phyloP scores from a whole-genome alignment of 2,888 invertebrate genomes.

The Andrena camellia region DNA sequence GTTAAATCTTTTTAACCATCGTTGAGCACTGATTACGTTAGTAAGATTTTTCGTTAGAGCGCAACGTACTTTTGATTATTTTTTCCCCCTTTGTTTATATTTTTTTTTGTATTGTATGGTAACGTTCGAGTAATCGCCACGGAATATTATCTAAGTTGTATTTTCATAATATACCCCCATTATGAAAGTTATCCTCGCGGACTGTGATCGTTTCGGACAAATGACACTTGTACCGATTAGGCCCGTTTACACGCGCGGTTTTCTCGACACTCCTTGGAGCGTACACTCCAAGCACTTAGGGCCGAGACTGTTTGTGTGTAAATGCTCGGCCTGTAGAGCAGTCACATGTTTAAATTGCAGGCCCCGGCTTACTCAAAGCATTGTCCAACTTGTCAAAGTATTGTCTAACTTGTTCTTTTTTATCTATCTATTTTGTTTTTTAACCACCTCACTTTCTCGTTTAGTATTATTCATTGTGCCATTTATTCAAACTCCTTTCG shows the following conservation, averaged over 20 bases:
- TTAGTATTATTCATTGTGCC: conserved; percentile 76
- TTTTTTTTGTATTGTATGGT: conserved; percentile 39
- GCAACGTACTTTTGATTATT: conserved; percentile 62
- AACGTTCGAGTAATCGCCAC: conserved; percentile 45
- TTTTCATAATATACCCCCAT: conserved; percentile 55
- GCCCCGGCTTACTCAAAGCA: too few species aligned
- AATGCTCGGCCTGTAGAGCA: too few species aligned
- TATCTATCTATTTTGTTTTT: conserved; percentile 10
- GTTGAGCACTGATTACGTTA: conserved; percentile 73
- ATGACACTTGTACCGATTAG: conserved; percentile 46
- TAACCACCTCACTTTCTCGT: conserved; percentile 45
- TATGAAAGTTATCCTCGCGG: conserved; percentile 62
- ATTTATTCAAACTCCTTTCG: conserved; percentile 64
- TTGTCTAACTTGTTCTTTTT: conserved; percentile 50
- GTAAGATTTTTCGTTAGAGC: conserved; percentile 71
- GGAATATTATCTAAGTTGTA: conserved; percentile 46
- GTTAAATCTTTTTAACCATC: conserved; percentile 78
- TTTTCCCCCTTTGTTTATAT: conserved; percentile 47
- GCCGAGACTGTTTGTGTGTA: too few species aligned
- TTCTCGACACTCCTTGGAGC: too few species aligned
- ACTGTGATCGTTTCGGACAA: conserved; percentile 72
- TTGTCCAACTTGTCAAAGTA: too few species aligned
- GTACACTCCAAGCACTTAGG: too few species aligned
- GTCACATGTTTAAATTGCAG: too few species aligned
- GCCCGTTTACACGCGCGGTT: too few species aligned